A percentile compares a stretch with the other conserved stretches of the same genome.
phyloP scores from a whole-genome alignment of 2,797 vertebrate species.

The Babyrousa celebensis region DNA sequence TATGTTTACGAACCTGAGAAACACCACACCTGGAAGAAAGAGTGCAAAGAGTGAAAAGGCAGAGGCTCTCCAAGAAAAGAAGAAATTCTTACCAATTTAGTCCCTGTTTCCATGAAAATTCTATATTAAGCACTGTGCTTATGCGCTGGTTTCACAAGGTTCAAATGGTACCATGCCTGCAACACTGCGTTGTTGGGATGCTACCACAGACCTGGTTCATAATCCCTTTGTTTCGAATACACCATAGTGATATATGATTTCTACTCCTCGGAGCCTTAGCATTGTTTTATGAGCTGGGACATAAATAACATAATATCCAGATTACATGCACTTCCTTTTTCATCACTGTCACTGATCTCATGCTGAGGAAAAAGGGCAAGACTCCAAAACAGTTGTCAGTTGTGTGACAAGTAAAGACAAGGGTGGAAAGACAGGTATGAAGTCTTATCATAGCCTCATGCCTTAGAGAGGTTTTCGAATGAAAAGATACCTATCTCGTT shows the following conservation, averaged over 20 bases:
- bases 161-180: neutral
- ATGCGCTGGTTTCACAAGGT: neutral
- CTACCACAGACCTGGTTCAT: neutral
- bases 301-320: neutral
- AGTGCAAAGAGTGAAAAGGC: constrained; percentile 6
- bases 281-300: neutral
- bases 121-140: neutral
- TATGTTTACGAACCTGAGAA: constrained; percentile 34
- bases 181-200: neutral
- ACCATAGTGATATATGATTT: neutral
- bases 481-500: neutral
- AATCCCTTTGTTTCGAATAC: neutral
- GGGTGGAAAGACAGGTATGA: neutral
- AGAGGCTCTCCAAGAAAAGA: neutral
- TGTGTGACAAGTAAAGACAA: neutral
- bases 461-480: neutral
- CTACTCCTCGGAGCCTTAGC: neutral
- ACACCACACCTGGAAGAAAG: constrained; percentile 20
- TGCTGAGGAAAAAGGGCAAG: neutral
- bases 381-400: neutral
- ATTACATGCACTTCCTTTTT: neutral
- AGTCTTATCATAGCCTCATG: neutral
- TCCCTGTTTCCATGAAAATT: constrained; percentile 29
- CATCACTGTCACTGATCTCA: neutral
- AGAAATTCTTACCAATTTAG: neutral